phyloP scores from a whole-genome alignment of 37 sponge, comb jelly and placozoan genomes.

The Lycopodina hypogea region DNA sequence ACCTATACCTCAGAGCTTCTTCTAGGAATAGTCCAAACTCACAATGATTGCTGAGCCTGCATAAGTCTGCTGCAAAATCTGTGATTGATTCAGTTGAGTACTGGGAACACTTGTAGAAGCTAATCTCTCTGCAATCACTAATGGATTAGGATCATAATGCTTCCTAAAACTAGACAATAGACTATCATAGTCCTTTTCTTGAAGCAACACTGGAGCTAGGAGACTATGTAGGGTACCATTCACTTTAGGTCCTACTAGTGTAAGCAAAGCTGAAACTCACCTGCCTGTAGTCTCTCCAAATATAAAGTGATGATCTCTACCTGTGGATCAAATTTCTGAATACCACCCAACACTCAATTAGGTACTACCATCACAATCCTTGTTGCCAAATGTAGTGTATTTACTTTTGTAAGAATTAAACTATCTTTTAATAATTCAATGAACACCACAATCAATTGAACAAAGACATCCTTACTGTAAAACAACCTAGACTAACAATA shows the following conservation, averaged over 20 bases:
- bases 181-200: constrained; percentile 15
- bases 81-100: constrained; percentile 22
- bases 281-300: constrained; percentile 24
- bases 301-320: constrained; percentile 17
- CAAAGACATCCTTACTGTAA: no score
- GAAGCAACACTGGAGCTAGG: constrained; percentile 15
- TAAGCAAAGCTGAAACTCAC: constrained; percentile 8
- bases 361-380: not conserved
- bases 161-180: not conserved
- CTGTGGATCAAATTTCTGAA: constrained; percentile 29
- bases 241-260: constrained; percentile 3
- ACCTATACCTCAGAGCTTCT: constrained; percentile 10
- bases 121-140: constrained; percentile 29
- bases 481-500: no score
- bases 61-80: constrained; percentile 6
- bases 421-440: no score
- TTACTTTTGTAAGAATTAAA: no score
- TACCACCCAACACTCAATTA: constrained; percentile 1
- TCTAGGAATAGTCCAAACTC: constrained; percentile 14
- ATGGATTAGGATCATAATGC: constrained; percentile 27
- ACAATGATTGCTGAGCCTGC: constrained; percentile 5
- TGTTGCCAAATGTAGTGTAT: constrained; percentile 30
- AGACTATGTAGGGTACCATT: constrained; percentile 11
- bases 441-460: no score
- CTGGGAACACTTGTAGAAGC: constrained; percentile 23